phyloP scores from a whole-genome alignment of 1,140 invertebrate genomes.

The Cotesia typhae region DNA sequence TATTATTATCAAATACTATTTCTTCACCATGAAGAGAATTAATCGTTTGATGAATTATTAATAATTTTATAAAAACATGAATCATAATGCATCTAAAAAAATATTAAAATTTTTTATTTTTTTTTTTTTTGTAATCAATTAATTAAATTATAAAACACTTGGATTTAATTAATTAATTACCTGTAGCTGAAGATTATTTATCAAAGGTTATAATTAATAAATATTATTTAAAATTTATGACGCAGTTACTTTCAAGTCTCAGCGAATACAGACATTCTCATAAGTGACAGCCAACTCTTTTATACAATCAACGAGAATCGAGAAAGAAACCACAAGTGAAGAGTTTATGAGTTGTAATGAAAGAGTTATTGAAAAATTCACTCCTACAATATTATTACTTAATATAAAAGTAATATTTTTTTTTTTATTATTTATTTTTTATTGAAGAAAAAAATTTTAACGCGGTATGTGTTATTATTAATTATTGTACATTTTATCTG shows the following conservation, averaged over 20 bases:
- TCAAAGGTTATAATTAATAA: slow-evolving; percentile 13
- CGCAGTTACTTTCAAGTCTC: slow-evolving; percentile 13
- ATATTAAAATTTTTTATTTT: too few species aligned
- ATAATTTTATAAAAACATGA: too few species aligned
- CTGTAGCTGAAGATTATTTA: neutral
- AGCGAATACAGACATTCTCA: neutral
- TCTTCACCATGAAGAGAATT: neutral
- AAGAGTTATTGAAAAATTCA: neutral
- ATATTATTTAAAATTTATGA: slow-evolving; percentile 12
- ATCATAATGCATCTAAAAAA: too few species aligned
- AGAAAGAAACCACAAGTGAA: neutral
- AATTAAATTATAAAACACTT: neutral
- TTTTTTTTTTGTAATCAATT: too few species aligned
- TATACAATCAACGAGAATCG: neutral
- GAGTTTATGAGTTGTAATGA: neutral
- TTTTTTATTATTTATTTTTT: neutral
- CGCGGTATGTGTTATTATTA: neutral
- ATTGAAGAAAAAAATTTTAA: too few species aligned
- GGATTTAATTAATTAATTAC: neutral
- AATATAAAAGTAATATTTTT: neutral
- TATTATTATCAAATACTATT: neutral
- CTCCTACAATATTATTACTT: neutral
- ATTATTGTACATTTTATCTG: neutral
- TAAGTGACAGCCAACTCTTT: slow-evolving; percentile 5
- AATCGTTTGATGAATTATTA: neutral